These are phyloP conservation scores for Calvadosia cruxmelitensis DNA, from an alignment of 30 jellyfish, hydroid and myxozoan species.

Conservation along the genomic window DNA sequence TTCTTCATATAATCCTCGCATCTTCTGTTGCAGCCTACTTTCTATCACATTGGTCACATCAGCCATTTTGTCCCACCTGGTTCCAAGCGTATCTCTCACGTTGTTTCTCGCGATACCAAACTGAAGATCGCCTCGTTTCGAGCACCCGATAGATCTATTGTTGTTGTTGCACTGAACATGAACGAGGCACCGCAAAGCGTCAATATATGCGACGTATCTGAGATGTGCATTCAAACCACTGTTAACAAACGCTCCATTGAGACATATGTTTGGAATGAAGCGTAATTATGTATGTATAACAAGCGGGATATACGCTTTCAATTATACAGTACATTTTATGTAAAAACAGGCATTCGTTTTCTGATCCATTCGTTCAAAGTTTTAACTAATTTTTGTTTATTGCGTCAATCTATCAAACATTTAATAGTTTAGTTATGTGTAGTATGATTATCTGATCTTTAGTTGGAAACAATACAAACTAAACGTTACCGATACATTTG, in stretches of 20 bases:
- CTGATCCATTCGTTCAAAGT: too few relatives aligned
- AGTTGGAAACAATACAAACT: too few relatives aligned
- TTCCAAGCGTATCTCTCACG: slow-evolving; percentile 26
- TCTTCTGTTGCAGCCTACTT: slow-evolving; percentile 46
- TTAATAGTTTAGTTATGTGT: too few relatives aligned
- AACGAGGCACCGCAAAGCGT: background rate
- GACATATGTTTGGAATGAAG: background rate
- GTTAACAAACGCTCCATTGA: background rate
- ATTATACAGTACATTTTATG: too few relatives aligned
- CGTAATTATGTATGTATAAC: too few relatives aligned
- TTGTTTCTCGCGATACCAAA: slow-evolving; percentile 16
- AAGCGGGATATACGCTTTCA: too few relatives aligned
- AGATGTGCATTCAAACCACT: background rate
- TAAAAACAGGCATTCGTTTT: too few relatives aligned
- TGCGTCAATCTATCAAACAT: too few relatives aligned
- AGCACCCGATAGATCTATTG: slow-evolving; percentile 24
- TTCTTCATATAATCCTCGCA: too few relatives aligned
- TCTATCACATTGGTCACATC: slow-evolving; percentile 77
- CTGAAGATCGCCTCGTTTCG: slow-evolving; percentile 33
- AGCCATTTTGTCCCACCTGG: slow-evolving; percentile 63
- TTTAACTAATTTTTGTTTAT: too few relatives aligned
- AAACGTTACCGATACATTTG: too few relatives aligned
- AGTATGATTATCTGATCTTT: too few relatives aligned
- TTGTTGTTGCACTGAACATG: slow-evolving; percentile 27
- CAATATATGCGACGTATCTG: background rate